Evolutionary conservation across 92 coral and sea anemone genomes (phyloP).

Genomic region (Umimayanthus kanabou): DNA sequence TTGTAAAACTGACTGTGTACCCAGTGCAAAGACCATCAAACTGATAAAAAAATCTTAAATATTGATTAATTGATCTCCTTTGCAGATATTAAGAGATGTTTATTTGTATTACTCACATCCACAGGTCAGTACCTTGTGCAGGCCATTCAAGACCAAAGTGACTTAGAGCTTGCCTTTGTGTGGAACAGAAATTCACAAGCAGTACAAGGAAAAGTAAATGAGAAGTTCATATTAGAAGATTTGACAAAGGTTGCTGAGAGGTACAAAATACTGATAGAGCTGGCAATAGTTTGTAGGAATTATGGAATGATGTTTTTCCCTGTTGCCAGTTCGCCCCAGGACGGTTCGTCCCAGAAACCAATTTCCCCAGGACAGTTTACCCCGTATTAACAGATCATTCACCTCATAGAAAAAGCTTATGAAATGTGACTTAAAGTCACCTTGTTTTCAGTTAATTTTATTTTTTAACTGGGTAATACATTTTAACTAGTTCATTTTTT

Average conservation of each 20-base stretch:
- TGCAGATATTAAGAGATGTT: not conserved
- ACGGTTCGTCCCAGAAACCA: no score
- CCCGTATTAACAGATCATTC: no score
- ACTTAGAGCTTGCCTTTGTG: conserved; percentile 80
- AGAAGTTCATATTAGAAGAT: conserved; percentile 55
- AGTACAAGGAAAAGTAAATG: conserved; percentile 62
- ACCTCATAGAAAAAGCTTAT: no score
- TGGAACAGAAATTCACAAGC: conserved; percentile 77
- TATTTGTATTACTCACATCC: not conserved
- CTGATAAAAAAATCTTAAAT: no score
- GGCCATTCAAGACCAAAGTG: conserved; percentile 58
- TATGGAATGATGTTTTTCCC: not conserved
- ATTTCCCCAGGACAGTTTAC: no score
- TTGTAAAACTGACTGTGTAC: no score
- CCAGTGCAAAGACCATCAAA: no score
- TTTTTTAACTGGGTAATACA: no score
- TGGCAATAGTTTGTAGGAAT: not conserved
- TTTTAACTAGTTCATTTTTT: no score
- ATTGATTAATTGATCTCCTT: not conserved
- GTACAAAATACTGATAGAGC: conserved; percentile 26
- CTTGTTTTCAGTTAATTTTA: no score
- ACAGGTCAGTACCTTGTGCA: conserved; percentile 75
- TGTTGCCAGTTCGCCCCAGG: no score
- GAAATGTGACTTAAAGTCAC: no score
- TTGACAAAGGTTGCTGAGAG: conserved; percentile 62